These are phyloP conservation scores for Simalia tracyae DNA, from an alignment of 2,797 vertebrate species.

Conservation along the genomic window DNA sequence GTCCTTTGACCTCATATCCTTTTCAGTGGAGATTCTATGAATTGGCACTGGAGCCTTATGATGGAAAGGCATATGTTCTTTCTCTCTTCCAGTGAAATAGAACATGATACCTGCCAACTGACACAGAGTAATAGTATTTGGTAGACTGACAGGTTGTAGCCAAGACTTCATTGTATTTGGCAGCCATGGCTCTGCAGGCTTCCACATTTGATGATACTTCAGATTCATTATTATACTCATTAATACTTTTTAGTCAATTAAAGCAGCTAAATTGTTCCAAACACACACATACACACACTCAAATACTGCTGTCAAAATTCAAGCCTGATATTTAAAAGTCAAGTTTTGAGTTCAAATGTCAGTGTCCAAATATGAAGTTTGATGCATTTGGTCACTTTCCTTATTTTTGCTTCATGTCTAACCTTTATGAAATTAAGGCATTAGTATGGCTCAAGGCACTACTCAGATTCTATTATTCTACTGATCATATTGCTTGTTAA, in stretches of 20 bases:
- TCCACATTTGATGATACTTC: not conserved
- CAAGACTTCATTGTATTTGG: not conserved
- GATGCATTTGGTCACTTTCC: not conserved
- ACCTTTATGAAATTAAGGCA: conserved; percentile 13
- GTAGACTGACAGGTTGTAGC: not conserved
- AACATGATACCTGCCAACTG: conserved; percentile 3
- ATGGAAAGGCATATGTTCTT: not conserved
- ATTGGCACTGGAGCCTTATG: not conserved
- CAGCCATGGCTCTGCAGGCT: not conserved
- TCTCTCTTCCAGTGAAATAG: not conserved
- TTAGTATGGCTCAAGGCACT: conserved; percentile 21
- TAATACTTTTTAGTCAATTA: not conserved
- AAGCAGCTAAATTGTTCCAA: not conserved
- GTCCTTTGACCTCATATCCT: not conserved
- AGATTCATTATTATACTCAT: not conserved
- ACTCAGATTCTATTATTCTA: conserved; percentile 36
- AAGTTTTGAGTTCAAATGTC: not conserved
- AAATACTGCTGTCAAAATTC: not conserved
- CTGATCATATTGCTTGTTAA: conserved; percentile 13
- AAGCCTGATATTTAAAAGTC: not conserved
- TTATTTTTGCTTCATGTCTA: not conserved
- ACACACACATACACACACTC: not conserved
- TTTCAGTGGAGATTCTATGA: not conserved
- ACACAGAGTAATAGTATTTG: not conserved
- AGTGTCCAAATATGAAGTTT: not conserved